Percentiles rank a stretch among this genome's conserved stretches.
Conservation (phyloP, 2,113 vertebrate genomes). For the Aspidoscelis tigris region DNA sequence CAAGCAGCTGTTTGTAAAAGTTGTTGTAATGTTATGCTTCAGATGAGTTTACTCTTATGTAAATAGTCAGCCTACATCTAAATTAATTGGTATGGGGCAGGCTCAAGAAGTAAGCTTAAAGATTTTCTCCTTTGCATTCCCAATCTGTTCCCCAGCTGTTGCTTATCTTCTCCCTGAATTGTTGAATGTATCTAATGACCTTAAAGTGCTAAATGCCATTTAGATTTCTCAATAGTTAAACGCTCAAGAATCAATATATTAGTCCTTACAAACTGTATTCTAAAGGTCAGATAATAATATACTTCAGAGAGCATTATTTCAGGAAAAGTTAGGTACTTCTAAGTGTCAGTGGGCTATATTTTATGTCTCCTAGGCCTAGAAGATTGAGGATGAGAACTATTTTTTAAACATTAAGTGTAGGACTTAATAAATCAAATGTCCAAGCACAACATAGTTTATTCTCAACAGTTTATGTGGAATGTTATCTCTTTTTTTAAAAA, state of each 20-base stretch:
- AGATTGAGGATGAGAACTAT: neutral
- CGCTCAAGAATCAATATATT: conserved; percentile 9
- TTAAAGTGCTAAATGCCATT: conserved; percentile 32
- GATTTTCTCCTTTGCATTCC: conserved; percentile 9
- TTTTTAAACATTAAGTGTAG: conserved; percentile 46
- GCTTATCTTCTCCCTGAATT: conserved; percentile 14
- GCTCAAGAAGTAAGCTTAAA: neutral
- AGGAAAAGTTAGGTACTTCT: neutral
- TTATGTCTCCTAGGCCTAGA: conserved; percentile 2
- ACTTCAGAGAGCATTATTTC: conserved; percentile 20
- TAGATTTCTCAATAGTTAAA: neutral
- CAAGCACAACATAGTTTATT: conserved; percentile 43
- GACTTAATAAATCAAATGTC: conserved; percentile 47
- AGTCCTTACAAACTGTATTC: conserved; percentile 19
- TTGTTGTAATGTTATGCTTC: neutral
- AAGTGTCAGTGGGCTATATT: neutral
- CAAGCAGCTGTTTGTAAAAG: neutral
- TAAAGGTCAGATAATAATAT: conserved; percentile 30
- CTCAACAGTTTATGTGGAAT: conserved; percentile 13
- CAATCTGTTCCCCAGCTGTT: neutral
- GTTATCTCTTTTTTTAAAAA: conserved; percentile 24
- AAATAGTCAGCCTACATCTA: neutral
- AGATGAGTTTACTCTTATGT: neutral
- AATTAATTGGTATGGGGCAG: neutral
- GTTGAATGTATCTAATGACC: conserved; percentile 30